Evolutionary conservation across 1,140 invertebrate genomes (phyloP), one percentile per base, ranked within the genome.

Genomic region (Neoseiulus cucumeris): DNA sequence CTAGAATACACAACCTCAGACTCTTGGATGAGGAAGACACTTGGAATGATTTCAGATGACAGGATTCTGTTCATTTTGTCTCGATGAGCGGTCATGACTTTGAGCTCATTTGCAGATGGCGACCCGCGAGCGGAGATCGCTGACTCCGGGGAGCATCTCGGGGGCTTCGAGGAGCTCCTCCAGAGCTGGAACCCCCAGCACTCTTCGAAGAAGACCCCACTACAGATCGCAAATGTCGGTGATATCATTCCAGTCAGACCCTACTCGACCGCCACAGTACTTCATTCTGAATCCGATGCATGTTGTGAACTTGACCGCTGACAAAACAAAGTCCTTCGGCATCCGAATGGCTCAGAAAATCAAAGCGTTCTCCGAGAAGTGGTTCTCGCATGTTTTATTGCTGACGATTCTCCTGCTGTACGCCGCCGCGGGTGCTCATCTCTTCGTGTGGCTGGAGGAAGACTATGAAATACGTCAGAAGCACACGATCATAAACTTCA

Each of bases 351-450:
- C 70, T 12, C 69, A 73, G 55, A 64, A 67, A 28, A 69, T 73
- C 12, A 83, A 83, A 72, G 76, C 80, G 14, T 83, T 83, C 79
- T 89, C 86, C 0, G 84, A 82, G 70, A 82, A 82, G 68, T 91
- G 87, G 87, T 89, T 91, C 74, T 89, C 87, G 7, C 88, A 91
- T 76, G 81, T 89, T 41, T 88, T 91, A 74, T 79, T 91, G 66
- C 81, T 85, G 69, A 71, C 86, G 65, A 82, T 89, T 68, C 80
- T 91, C 33, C 75, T 84, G 29, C 75, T 83, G 6, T 91, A 90
- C 73, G 89, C 83, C 68, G 75, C 85, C 28, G 80, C 85, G 0
- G 89, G 88, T 28, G 88, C 87, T 0, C 74, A 83, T 42, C 76
- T 89, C 9, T 91, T 91, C 73, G 75, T 82, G 22, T 77, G 81